Conservation (phyloP, 2,113 vertebrate genomes). For the Benthochromis sp. region DNA sequence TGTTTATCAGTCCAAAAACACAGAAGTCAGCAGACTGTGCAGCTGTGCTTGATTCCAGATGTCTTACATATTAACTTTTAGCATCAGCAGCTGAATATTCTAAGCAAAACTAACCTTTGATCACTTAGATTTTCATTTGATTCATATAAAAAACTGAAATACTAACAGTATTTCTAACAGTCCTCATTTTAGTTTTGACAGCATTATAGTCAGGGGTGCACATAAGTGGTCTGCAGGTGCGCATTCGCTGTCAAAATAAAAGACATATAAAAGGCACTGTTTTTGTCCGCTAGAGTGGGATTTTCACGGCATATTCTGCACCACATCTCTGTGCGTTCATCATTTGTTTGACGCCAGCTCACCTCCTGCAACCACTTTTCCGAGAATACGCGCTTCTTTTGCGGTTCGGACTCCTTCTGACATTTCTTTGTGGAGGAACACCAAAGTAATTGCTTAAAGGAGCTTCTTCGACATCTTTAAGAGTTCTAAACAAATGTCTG, state of each 20-base stretch:
- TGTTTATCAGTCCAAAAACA: background rate
- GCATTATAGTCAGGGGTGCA: background rate
- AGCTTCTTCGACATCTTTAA: background rate
- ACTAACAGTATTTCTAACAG: background rate
- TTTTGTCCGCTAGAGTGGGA: background rate
- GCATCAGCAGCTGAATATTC: background rate
- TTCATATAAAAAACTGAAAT: background rate
- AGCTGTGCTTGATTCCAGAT: background rate
- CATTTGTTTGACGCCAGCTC: background rate
- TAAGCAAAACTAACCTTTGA: background rate
- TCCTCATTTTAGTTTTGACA: background rate
- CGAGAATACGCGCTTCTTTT: rapidly evolving
- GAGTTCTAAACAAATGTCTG: no score
- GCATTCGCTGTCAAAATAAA: background rate
- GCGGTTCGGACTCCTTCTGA: background rate
- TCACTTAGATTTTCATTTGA: background rate
- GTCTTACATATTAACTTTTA: background rate
- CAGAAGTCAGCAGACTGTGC: background rate
- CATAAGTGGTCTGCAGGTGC: background rate
- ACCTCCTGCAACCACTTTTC: background rate
- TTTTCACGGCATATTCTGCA: background rate
- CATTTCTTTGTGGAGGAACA: background rate
- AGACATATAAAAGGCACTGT: background rate
- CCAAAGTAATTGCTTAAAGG: rapidly evolving
- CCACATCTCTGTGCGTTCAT: background rate